Evolutionary conservation across 1,140 invertebrate genomes (phyloP), one percentile per base, ranked within the genome.

Genomic region (Muscidifurax raptorellus): DNA sequence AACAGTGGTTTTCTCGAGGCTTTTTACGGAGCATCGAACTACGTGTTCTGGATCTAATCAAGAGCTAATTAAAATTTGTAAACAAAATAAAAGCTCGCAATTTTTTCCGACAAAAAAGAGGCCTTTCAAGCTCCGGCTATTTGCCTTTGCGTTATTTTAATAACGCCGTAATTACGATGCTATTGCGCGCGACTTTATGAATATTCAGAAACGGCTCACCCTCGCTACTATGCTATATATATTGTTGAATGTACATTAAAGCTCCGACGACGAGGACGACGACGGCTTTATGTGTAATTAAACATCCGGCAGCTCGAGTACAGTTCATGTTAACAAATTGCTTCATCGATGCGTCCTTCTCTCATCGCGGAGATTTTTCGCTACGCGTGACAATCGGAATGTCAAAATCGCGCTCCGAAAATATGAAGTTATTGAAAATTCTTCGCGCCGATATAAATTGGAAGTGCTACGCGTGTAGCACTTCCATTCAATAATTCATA

Each of bases 401-500:
- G n/a, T n/a, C n/a, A n/a, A n/a, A n/a, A n/a, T n/a, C n/a, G n/a
- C n/a, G n/a, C n/a, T n/a, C n/a, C n/a, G n/a, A n/a, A 18, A 59
- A 59, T 59, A 5, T 47, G 5, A 52, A 52, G 18, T 52, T 18
- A 52, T 52, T 52, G 18, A 52, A 52, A 52, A 59, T 59, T 59
- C 18, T 7, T 4, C 22, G 52, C 18, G 18, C n/a, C n/a, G n/a
- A n/a, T n/a, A n/a, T 59, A 22, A 22, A 59, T 59, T 22, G n/a
- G n/a, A n/a, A n/a, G n/a, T n/a, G n/a, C n/a, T n/a, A n/a, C n/a
- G n/a, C 13, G 9, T 15, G 40, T 18, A n/a, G 36, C 40, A 47
- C 40, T 75, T 75, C 72, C n/a, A 40, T 75, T 75, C 72, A 75
- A 75, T 75, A 75, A 75, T 75, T 75, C 72, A 75, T 75, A 47